These are phyloP conservation scores for Porites evermanni DNA, from an alignment of 92 coral and sea anemone genomes.

Conservation along the genomic window DNA sequence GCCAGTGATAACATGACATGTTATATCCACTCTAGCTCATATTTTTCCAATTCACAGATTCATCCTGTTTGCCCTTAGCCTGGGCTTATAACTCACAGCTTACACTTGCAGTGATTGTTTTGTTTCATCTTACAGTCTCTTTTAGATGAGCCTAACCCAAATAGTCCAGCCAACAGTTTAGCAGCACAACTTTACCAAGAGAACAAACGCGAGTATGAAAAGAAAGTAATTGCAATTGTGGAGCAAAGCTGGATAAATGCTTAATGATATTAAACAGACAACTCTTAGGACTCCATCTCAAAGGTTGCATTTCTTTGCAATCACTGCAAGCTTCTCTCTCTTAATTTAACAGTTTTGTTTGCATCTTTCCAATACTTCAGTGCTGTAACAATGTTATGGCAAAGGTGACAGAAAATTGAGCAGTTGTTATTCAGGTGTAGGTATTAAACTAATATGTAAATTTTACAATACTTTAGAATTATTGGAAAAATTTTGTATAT, in stretches of 20 bases:
- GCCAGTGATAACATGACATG: too few relatives aligned
- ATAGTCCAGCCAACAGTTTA: constrained; percentile 99
- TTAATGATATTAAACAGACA: constrained; percentile 17
- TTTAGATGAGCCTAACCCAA: constrained; percentile 98
- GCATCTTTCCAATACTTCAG: neutral
- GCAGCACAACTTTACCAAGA: constrained; percentile 99
- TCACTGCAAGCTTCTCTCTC: neutral
- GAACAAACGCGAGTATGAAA: constrained; percentile 97
- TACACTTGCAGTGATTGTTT: neutral
- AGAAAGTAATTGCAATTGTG: constrained; percentile 94
- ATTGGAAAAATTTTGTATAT: constrained; percentile 24
- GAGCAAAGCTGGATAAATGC: constrained; percentile 94
- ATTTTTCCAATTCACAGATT: neutral
- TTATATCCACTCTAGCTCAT: neutral
- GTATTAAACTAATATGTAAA: constrained; percentile 32
- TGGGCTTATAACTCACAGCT: neutral
- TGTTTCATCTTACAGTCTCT: constrained; percentile 72
- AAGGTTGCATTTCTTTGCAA: neutral
- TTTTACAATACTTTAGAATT: constrained; percentile 25
- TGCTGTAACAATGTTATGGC: neutral
- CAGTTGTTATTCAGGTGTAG: constrained; percentile 42
- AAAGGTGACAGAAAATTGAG: neutral
- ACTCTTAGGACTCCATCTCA: neutral
- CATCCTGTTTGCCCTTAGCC: neutral
- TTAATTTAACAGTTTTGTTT: neutral